These are phyloP conservation scores for Murina feae DNA, from an alignment of 2,113 vertebrate genomes.

Conservation along the genomic window DNA sequence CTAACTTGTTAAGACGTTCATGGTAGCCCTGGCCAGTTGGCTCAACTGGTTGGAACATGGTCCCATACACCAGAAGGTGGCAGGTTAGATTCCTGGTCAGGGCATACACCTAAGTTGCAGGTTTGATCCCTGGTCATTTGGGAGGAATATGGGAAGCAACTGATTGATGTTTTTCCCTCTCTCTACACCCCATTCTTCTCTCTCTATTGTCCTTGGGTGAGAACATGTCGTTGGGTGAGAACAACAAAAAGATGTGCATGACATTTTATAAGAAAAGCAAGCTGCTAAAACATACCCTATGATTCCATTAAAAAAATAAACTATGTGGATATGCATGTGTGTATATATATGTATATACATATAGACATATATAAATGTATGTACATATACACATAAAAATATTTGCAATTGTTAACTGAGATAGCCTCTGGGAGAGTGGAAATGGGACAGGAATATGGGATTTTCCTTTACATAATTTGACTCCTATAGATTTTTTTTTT, in stretches of 20 bases:
- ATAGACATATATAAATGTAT: no score
- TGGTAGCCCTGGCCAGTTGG: not conserved
- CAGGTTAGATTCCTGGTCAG: not conserved
- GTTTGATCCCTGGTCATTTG: not conserved
- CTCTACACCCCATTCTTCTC: not conserved
- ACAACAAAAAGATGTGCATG: not conserved
- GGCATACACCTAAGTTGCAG: not conserved
- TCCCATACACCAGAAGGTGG: not conserved
- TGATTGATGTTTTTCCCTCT: not conserved
- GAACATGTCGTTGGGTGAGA: not conserved
- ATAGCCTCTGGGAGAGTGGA: not conserved
- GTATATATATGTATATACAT: not conserved
- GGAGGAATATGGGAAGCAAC: not conserved
- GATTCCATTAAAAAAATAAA: not conserved
- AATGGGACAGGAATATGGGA: not conserved
- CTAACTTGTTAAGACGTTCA: not conserved
- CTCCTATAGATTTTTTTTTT: not conserved
- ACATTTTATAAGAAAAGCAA: slow-evolving; percentile 19
- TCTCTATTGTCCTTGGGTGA: not conserved
- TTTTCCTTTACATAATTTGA: not conserved
- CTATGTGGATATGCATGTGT: not conserved
- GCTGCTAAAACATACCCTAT: not conserved
- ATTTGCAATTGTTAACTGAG: not conserved
- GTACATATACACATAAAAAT: not conserved
- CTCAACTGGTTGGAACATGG: not conserved